These are phyloP conservation scores for Bursaphelenchus okinawaensis DNA, from an alignment of 2,888 invertebrate species.

Conservation along the genomic window DNA sequence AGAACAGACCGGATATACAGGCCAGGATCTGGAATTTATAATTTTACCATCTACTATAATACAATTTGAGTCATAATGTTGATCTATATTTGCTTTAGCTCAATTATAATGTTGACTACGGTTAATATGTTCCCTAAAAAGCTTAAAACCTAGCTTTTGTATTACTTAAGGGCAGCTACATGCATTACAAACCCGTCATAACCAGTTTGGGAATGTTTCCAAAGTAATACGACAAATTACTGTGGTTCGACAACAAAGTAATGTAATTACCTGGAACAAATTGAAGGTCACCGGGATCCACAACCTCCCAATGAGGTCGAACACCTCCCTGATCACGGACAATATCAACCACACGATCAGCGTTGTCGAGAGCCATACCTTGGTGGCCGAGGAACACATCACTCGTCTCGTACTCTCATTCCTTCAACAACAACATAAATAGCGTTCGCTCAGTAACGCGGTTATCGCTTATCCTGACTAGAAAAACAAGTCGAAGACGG, in stretches of 20 bases:
- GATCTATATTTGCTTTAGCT: no score
- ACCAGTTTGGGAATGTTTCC: no score
- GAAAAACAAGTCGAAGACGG: background rate
- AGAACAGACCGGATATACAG: conserved; percentile 44
- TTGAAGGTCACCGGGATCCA: conserved; percentile 47
- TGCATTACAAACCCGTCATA: no score
- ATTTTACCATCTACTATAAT: no score
- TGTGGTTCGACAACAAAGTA: no score
- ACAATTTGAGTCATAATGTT: no score
- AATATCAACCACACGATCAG: conserved; percentile 41
- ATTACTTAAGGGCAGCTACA: no score
- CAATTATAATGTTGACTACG: no score
- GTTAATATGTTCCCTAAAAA: no score
- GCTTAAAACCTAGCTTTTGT: no score
- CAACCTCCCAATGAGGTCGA: conserved; percentile 47
- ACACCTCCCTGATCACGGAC: conserved; percentile 36
- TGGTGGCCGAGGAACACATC: conserved; percentile 14
- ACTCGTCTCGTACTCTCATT: background rate
- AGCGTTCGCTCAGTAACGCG: background rate
- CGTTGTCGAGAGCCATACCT: conserved; percentile 29
- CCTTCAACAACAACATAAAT: background rate
- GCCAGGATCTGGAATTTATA: conserved; percentile 46
- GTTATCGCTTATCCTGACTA: background rate
- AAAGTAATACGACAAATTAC: no score
- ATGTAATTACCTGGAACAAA: conserved; percentile 40